phyloP scores from a whole-genome alignment of 1,140 invertebrate species.

The Aethina tumida region DNA sequence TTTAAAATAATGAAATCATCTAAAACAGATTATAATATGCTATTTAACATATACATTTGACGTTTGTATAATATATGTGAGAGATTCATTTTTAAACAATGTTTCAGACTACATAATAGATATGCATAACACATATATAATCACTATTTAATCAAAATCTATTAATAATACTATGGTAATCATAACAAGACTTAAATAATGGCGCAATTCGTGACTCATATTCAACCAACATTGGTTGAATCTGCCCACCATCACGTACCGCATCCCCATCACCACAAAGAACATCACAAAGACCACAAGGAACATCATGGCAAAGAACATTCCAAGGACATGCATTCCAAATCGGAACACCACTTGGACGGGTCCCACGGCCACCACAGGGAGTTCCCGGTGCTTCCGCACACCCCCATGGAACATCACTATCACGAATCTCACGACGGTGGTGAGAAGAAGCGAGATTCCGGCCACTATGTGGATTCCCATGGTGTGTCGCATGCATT shows the following conservation, averaged over 20 bases:
- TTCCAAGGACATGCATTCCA: constrained; percentile 9
- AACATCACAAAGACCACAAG: constrained; percentile 21
- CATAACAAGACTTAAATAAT: no score
- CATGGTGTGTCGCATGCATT: constrained; percentile 31
- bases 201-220: constrained; percentile 48
- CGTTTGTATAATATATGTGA: no score
- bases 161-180: no score
- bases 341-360: constrained; percentile 1
- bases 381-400: constrained; percentile 30
- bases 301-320: constrained; percentile 14
- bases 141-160: no score
- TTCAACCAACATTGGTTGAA: constrained; percentile 45
- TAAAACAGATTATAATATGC: no score
- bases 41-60: no score
- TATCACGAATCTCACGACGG: constrained; percentile 17
- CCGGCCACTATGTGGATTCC: constrained; percentile 30
- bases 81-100: no score
- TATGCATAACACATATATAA: no score
- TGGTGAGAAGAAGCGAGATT: constrained; percentile 24
- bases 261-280: constrained; percentile 33
- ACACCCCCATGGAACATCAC: constrained; percentile 20
- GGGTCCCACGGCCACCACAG: constrained; percentile 9
- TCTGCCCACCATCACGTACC: constrained; percentile 43
- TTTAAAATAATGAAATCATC: no score
- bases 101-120: no score